Evolutionary conservation across 37 sponge, comb jelly and placozoan genomes (phyloP).

Genomic region (Dysidea cf. avara): DNA sequence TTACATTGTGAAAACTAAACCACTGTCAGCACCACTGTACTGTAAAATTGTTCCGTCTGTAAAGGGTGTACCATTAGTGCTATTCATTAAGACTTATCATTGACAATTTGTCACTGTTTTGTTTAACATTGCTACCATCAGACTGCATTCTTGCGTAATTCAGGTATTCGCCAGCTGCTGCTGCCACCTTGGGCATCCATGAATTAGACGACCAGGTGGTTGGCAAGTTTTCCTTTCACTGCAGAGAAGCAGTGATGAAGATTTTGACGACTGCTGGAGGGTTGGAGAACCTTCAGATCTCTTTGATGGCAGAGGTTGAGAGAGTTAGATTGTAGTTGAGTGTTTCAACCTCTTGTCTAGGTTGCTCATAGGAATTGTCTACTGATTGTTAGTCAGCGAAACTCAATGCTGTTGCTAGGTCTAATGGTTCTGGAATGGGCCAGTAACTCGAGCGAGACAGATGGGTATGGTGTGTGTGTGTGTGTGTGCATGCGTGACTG

Average conservation of each 20-base stretch:
- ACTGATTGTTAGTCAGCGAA: conserved; percentile 40
- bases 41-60: too few species aligned
- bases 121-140: too few species aligned
- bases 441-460: background rate
- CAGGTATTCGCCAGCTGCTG: too few species aligned
- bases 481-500: background rate
- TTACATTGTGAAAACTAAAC: too few species aligned
- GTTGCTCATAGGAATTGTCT: conserved; percentile 38
- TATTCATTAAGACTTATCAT: too few species aligned
- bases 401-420: conserved; percentile 5
- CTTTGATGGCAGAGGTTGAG: background rate
- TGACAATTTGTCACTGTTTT: too few species aligned
- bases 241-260: conserved; percentile 44
- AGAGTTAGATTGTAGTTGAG: background rate
- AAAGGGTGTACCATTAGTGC: too few species aligned
- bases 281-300: background rate
- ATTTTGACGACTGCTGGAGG: background rate
- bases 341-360: conserved; percentile 23
- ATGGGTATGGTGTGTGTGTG: background rate
- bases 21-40: too few species aligned
- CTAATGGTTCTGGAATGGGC: too few species aligned
- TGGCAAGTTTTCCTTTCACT: conserved; percentile 29
- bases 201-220: too few species aligned
- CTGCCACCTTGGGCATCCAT: too few species aligned
- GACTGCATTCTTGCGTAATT: too few species aligned